These are phyloP conservation scores for Leucopsar rothschildi DNA, from an alignment of 2,113 vertebrate species.

Conservation along the genomic window DNA sequence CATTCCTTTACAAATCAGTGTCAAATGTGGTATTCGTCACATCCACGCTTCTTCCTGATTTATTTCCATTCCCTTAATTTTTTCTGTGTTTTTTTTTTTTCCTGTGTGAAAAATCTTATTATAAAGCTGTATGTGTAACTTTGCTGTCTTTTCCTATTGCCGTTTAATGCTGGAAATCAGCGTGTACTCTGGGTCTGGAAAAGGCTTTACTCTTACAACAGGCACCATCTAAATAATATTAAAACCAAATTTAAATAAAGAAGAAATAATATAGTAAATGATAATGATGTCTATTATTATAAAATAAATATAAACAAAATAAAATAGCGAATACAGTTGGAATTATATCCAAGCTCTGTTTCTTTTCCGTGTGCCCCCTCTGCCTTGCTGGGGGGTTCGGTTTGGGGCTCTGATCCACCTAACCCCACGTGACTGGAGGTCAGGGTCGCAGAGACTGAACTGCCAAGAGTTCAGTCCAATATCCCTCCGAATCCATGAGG, in stretches of 20 bases:
- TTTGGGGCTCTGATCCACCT: background rate
- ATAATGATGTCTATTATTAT: no score
- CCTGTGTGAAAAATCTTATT: rapidly evolving
- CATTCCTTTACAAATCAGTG: rapidly evolving
- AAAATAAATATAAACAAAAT: no score
- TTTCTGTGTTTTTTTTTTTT: background rate
- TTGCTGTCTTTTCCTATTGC: rapidly evolving
- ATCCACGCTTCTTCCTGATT: background rate
- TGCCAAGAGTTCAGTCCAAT: background rate
- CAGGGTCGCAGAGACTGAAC: background rate
- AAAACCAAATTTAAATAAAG: background rate
- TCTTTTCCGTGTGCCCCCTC: background rate
- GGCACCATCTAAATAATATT: rapidly evolving
- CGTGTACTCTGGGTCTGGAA: background rate
- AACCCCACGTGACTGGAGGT: no score
- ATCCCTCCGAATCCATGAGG: rapidly evolving
- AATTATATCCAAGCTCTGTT: rapidly evolving
- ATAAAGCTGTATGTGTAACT: background rate
- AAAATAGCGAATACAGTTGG: no score
- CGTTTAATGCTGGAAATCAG: rapidly evolving
- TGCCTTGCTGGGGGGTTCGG: background rate
- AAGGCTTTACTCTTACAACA: rapidly evolving
- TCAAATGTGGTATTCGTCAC: rapidly evolving
- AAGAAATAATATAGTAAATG: background rate
- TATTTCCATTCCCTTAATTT: background rate